These are phyloP conservation scores for Achatina immaculata DNA, from an alignment of 1,140 invertebrate genomes.

Conservation along the genomic window DNA sequence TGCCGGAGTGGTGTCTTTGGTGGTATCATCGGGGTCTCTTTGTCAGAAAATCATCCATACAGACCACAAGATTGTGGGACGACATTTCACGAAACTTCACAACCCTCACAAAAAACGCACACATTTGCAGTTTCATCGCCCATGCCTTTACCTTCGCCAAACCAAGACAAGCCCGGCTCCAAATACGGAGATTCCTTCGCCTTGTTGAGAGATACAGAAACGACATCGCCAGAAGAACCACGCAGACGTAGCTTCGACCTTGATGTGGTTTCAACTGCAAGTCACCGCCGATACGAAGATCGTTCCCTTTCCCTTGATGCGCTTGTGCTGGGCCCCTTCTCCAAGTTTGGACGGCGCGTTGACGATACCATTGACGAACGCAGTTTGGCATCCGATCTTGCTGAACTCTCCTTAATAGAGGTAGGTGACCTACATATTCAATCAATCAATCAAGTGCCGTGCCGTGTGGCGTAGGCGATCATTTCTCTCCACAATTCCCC, in stretches of 20 bases:
- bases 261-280: not conserved
- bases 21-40: not conserved
- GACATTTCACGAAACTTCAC: conserved; percentile 4
- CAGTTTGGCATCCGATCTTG: not conserved
- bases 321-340: not conserved
- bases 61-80: conserved; percentile 10
- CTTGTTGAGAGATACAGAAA: not conserved
- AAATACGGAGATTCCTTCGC: not conserved
- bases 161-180: not conserved
- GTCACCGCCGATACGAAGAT: not conserved
- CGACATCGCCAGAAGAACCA: not conserved
- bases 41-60: conserved; percentile 23
- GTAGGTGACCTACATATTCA: not conserved
- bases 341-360: not conserved
- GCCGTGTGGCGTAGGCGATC: not conserved
- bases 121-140: not conserved
- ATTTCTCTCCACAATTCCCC: too few species aligned
- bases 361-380: not conserved
- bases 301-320: not conserved
- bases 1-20: not conserved
- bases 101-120: not conserved
- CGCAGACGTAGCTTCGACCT: conserved; percentile 24
- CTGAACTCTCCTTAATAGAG: conserved; percentile 5
- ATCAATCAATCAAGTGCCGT: not conserved
- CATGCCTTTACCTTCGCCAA: not conserved